A percentile compares a stretch with the other conserved stretches of the same genome.
Conservation (phyloP, 1,140 invertebrate species). For the Hycleus cichorii region DNA sequence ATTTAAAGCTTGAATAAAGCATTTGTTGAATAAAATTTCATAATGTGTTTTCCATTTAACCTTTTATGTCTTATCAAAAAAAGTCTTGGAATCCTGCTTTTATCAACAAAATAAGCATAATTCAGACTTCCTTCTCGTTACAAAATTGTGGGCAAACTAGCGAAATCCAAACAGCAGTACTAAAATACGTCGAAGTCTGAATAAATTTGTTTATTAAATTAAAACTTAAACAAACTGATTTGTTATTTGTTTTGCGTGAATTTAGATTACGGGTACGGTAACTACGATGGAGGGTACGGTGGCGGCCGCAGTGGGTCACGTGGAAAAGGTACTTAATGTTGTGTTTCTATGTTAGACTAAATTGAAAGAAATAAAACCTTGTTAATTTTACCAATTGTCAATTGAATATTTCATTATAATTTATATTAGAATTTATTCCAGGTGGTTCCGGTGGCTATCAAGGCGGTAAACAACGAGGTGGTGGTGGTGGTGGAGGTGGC, state of each 20-base stretch:
- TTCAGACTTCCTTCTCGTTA: too few species aligned
- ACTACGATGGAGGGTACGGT: conserved; percentile 72
- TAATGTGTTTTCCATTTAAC: conserved; percentile 53
- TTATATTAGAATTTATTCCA: conserved; percentile 2
- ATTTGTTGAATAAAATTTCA: conserved; percentile 52
- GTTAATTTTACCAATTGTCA: too few species aligned
- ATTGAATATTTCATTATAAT: too few species aligned
- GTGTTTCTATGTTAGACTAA: background rate
- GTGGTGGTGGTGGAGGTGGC: conserved; percentile 51
- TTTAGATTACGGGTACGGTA: conserved; percentile 71
- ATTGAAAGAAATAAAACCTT: too few species aligned
- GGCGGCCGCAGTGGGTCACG: conserved; percentile 65
- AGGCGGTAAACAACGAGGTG: conserved; percentile 57
- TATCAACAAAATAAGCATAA: too few species aligned
- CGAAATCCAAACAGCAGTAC: too few species aligned
- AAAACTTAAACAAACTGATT: background rate
- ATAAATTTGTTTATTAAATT: background rate
- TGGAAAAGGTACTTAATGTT: conserved; percentile 63
- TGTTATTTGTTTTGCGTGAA: conserved; percentile 10
- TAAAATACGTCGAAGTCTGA: too few species aligned
- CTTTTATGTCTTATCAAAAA: conserved; percentile 5
- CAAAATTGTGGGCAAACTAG: too few species aligned
- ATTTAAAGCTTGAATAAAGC: conserved; percentile 55
- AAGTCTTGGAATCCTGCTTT: too few species aligned
- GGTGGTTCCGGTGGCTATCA: conserved; percentile 51